Evolutionary conservation across 2,888 invertebrate species (phyloP).

Genomic region (Itoplectis maculator): DNA sequence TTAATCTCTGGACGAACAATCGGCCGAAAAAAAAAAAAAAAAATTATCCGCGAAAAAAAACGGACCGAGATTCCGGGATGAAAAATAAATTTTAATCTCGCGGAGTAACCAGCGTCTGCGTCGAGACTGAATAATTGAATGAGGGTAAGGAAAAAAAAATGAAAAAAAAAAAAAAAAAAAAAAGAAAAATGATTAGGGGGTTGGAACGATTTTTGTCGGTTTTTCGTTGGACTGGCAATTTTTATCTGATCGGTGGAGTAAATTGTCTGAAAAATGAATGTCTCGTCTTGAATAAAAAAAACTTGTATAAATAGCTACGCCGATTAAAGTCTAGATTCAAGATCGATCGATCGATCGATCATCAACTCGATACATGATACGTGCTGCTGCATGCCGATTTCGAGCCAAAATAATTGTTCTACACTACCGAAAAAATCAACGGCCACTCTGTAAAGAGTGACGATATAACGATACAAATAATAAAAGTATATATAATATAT

Average conservation of each 20-base stretch:
- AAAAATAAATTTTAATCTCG: conserved; percentile 52
- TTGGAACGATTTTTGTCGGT: not conserved
- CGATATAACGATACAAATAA: conserved; percentile 37
- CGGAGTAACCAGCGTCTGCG: conserved; percentile 16
- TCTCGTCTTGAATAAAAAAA: not conserved
- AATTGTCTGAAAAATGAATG: not conserved
- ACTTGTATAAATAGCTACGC: not conserved
- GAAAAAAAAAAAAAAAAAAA: conserved; percentile 3
- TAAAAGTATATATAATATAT: conserved; percentile 51
- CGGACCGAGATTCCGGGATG: conserved; percentile 21
- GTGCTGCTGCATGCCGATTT: conserved; percentile 68
- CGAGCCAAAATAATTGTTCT: conserved; percentile 60
- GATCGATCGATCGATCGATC: conserved; percentile 21
- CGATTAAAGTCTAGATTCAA: conserved; percentile 6
- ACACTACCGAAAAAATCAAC: conserved; percentile 51
- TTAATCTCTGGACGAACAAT: conserved; percentile 9
- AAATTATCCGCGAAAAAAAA: conserved; percentile 51
- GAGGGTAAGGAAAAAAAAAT: conserved; percentile 15
- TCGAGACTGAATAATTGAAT: conserved; percentile 35
- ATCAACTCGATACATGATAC: conserved; percentile 37
- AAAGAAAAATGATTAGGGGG: not conserved
- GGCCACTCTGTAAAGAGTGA: conserved; percentile 36
- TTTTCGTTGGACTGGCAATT: not conserved
- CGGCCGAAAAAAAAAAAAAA: conserved; percentile 40
- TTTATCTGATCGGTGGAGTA: not conserved